Percentiles rank a stretch among this genome's conserved stretches.
These are phyloP conservation scores for Sarcophaga bullata DNA, from an alignment of 1,140 invertebrate species.

Conservation along the genomic window DNA sequence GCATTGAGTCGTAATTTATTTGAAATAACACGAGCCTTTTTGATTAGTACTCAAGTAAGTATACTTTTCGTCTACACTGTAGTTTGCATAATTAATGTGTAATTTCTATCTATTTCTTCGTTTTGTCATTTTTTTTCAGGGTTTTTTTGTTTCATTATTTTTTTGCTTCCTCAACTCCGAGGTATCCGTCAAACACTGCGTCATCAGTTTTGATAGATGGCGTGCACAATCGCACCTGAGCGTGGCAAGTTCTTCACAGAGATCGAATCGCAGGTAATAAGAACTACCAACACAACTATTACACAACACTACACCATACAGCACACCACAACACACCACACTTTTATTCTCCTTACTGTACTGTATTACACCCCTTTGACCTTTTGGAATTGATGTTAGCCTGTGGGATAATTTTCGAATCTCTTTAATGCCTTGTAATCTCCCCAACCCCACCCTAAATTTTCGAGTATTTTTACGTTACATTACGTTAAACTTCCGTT, in stretches of 20 bases:
- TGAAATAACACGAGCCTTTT: slow-evolving; percentile 75
- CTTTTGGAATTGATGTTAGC: no score
- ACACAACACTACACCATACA: no score
- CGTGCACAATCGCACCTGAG: slow-evolving; percentile 73
- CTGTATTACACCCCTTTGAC: no score
- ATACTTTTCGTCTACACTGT: no score
- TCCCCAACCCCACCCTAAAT: no score
- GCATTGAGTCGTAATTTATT: slow-evolving; percentile 75
- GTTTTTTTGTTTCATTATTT: slow-evolving; percentile 85
- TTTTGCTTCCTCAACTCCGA: slow-evolving; percentile 94
- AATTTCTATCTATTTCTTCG: background rate
- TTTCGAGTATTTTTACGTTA: no score
- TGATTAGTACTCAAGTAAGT: slow-evolving; percentile 86
- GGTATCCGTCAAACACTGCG: slow-evolving; percentile 85
- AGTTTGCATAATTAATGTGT: slow-evolving; percentile 20
- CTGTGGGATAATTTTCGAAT: no score
- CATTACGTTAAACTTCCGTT: background rate
- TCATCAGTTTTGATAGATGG: slow-evolving; percentile 84
- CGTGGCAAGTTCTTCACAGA: slow-evolving; percentile 66
- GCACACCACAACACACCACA: no score
- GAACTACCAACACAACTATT: no score
- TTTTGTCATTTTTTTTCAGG: slow-evolving; percentile 60
- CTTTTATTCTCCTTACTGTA: no score
- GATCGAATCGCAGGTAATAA: slow-evolving; percentile 59
- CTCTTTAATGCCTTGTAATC: no score